Evolutionary conservation across 2,113 vertebrate species (phyloP), one percentile per base, ranked within the genome.

Genomic region (Myrmophylax atrothorax): DNA sequence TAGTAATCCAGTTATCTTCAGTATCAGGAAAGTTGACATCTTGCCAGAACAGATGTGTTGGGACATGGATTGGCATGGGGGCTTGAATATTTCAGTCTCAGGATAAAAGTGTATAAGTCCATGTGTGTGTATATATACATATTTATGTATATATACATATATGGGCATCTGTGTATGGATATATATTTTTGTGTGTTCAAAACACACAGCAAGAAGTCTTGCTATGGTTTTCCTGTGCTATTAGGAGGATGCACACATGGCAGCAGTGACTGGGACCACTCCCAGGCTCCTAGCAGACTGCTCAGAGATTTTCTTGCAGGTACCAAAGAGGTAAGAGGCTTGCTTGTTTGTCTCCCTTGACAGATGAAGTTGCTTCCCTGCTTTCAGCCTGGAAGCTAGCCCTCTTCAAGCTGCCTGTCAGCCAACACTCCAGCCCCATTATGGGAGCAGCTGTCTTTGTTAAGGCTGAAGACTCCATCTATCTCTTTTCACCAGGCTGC

Each of bases 1-100:
- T 24, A 87, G 77, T 87, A 89, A 96, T 64, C 70, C 60, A 90
- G 24, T 89, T 90, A 93, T 38, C 53, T 72, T 79, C 69, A 90
- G 56, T 22, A 89, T 68, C 33, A 37, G 59, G 58, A 52, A 52
- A 33, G 23, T 26, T 83, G 91, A 79, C 20, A 77, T 33, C 58
- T 93, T 68, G 26, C 68, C 47, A 62, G 31, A 35, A 76, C n/a
- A 73, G n/a, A 28, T 87, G 38, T 85, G 28, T 44, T 70, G 47
- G 9, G 37, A 72, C 19, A 16, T n/a, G 23, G 49, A 18, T 26
- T 56, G 14, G 53, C n/a, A 23, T 24, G 29, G 59, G 10, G 6
- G 18, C 7, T 74, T 59, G 17, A 33, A 3, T 58, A 69, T 67
- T 87, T 93, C 37, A 66, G 3, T 80, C n/a, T 72, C 62, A 70